Base-by-base conservation (phyloP, 1,140 invertebrate species). In the Harpegnathos saltator region DNA sequence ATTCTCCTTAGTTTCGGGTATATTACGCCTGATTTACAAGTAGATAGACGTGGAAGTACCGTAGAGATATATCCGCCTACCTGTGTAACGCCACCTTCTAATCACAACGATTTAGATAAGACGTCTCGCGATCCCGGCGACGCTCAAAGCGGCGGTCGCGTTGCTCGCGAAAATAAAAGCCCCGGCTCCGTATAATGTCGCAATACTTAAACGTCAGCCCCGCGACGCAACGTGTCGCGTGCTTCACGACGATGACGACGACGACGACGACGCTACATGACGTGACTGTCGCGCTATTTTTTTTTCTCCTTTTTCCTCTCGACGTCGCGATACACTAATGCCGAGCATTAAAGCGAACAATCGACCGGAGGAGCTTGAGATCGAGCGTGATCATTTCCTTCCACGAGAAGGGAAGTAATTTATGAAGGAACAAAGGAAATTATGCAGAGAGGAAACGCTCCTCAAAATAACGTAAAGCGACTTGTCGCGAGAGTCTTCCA, bases 1-100 rank as follows among this genome's bases (percentile, higher is more conserved):
- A 86, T 84, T 73, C 65, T 89, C 82, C 83, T 89, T 90, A 90
- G 86, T 90, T 90, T 88, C 83, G 62, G 69, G 62, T 75, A 71
- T 89, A 71, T 89, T 77, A 82, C 71, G 77, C 85, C 89, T 85
- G 87, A 86, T 84, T 90, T 88, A 69, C 77, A 66, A 85, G 87
- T 90, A 89, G 86, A 52, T 88, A 73, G 68, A 80, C 68, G 81
- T 86, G 73, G 54, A 82, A 84, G 77, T 88, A 84, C 33, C 29
- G 83, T 85, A 77, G 75, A 85, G 19, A 86, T 71, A 74, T 56
- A 83, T 74, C 85, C 58, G 48, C 81, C 68, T 78, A 68, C 83
- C 26, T 78, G 14, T 59, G 56, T 75, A 87, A 62, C 52, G 75
- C 24, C 44, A 72, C 38, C 26, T 52, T 58, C 68, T 77, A 65